Percentiles rank a stretch among this genome's conserved stretches.
Conservation (phyloP, 2,113 vertebrate genomes). For the Tonatia bakeri region DNA sequence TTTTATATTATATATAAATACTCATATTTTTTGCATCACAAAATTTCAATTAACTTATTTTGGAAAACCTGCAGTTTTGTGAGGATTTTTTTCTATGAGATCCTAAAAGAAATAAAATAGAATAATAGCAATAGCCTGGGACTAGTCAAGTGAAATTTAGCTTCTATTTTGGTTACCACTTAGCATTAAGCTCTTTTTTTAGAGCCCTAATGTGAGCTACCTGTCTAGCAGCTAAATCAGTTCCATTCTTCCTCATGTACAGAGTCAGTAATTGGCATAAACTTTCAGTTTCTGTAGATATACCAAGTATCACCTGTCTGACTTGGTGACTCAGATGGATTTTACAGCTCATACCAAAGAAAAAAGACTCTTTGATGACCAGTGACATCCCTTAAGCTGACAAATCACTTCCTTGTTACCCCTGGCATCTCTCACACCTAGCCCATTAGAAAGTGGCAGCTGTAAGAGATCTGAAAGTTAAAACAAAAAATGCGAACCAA, state of each 20-base stretch:
- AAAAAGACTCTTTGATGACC: slow-evolving; percentile 52
- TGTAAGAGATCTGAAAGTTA: slow-evolving; percentile 35
- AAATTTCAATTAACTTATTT: slow-evolving; percentile 14
- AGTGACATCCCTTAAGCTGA: slow-evolving; percentile 51
- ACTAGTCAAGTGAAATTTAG: not conserved
- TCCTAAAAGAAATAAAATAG: not conserved
- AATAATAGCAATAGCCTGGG: not conserved
- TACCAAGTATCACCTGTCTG: slow-evolving; percentile 10
- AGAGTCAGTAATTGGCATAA: slow-evolving; percentile 46
- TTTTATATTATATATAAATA: not conserved
- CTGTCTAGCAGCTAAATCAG: not conserved
- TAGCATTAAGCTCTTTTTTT: not conserved
- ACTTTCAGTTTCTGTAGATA: slow-evolving; percentile 16
- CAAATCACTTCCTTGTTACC: slow-evolving; percentile 60
- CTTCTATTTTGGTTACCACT: slow-evolving; percentile 39
- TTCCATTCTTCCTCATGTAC: not conserved
- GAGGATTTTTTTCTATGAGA: not conserved
- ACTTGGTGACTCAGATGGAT: slow-evolving; percentile 45
- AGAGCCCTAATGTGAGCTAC: not conserved
- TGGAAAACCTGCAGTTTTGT: not conserved
- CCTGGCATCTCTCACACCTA: slow-evolving; percentile 50
- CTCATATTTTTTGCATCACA: not conserved
- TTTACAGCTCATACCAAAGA: slow-evolving; percentile 44
- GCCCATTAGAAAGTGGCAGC: slow-evolving; percentile 52
- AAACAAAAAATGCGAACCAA: slow-evolving; percentile 35